Evolutionary conservation across 1,140 invertebrate genomes (phyloP), one percentile per base, ranked within the genome.

Genomic region (Brachionus plicatilis): DNA sequence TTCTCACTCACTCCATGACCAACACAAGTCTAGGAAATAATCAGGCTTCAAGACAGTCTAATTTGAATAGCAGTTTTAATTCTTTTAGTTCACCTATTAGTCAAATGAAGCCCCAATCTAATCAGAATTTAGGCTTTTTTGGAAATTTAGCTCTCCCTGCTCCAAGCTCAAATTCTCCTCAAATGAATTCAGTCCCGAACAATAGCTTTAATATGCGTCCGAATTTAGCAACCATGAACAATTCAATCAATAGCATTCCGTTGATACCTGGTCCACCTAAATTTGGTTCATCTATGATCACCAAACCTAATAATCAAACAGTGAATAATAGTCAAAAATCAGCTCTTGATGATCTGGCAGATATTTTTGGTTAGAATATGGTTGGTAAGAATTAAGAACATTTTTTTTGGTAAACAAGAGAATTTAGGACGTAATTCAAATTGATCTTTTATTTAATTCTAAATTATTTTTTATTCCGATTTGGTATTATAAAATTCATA

Each of bases 61-160:
- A 27, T 50, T 50, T 4, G 50, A 20, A 5, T 76, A 20, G 1
- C 9, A 76, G 43, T 20, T 27, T 76, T 76, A 76, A 27, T 17
- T 20, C 43, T 12, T 27, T n/a, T 17, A 27, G 20, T 43, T 75
- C 70, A 41, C 37, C 33, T 0, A 43, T 8, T 7, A 29, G 20
- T 12, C 20, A 76, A 27, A 17, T 72, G 9, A 5, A 2, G 8
- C 9, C 72, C 8, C 50, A 82, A 41, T 20, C 24, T 33, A 80
- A 80, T 60, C 50, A 65, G 9, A 60, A 82, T 41, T 9, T 82
- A 12, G 79, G 79, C 29, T 82, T 82, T 82, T 82, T 82, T 11
- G 79, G 79, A 65, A 82, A 82, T 29, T 65, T 82, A 68, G 65
- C 53, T 65, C 20, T 82, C 2, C 79, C 79, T 14, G 53, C 79